These are phyloP conservation scores for Anas acuta DNA, from an alignment of 2,797 vertebrate genomes.

Conservation along the genomic window DNA sequence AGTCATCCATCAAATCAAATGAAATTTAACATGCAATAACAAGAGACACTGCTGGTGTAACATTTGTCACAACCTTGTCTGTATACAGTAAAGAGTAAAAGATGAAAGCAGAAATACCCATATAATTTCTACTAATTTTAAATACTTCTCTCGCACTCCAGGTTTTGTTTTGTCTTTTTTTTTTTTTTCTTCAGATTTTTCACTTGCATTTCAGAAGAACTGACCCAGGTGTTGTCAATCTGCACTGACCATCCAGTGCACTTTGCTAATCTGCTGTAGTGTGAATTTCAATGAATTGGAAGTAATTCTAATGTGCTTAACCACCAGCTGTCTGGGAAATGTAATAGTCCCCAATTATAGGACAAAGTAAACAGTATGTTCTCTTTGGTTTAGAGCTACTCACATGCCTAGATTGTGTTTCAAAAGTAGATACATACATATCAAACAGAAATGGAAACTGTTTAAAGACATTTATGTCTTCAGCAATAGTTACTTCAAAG, in stretches of 20 bases:
- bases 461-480: slow-evolving; percentile 27
- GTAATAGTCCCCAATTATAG: slow-evolving; percentile 77
- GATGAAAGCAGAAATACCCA: slow-evolving; percentile 23
- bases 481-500: background rate
- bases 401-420: slow-evolving; percentile 70
- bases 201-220: slow-evolving; percentile 74
- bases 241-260: slow-evolving; percentile 75
- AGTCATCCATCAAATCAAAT: slow-evolving; percentile 66
- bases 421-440: slow-evolving; percentile 48
- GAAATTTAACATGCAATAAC: slow-evolving; percentile 63
- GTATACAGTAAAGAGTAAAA: background rate
- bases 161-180: background rate
- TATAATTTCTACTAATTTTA: slow-evolving; percentile 29
- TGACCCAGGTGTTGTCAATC: slow-evolving; percentile 71
- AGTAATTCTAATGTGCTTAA: slow-evolving; percentile 68
- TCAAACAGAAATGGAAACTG: slow-evolving; percentile 9
- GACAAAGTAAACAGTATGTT: slow-evolving; percentile 81
- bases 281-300: slow-evolving; percentile 70
- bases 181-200: slow-evolving; percentile 31
- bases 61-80: slow-evolving; percentile 39
- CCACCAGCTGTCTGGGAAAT: slow-evolving; percentile 69
- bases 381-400: slow-evolving; percentile 72
- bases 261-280: slow-evolving; percentile 69
- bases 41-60: slow-evolving; percentile 52
- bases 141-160: background rate